Evolutionary conservation across 2,888 invertebrate genomes (phyloP).

Genomic region (Drymonia ruficornis): DNA sequence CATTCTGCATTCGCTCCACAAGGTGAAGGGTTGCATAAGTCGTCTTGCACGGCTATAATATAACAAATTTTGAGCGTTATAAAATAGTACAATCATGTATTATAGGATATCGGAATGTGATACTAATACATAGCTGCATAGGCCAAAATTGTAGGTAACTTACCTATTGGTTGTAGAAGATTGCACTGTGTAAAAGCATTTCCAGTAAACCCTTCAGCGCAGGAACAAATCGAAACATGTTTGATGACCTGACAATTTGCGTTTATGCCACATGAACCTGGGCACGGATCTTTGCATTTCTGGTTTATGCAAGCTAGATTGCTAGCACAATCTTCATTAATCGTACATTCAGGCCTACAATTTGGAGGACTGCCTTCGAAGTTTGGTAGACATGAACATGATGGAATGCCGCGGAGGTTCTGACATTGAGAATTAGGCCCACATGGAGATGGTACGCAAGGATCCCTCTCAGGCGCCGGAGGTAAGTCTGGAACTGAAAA

Average conservation of each 20-base stretch:
- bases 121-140: background rate
- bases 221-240: constrained; percentile 87
- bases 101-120: too few species aligned
- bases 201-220: constrained; percentile 84
- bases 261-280: constrained; percentile 87
- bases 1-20: constrained; percentile 91
- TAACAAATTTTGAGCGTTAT: constrained; percentile 9
- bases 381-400: constrained; percentile 86
- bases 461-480: constrained; percentile 73
- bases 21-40: constrained; percentile 88
- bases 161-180: constrained; percentile 67
- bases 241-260: constrained; percentile 86
- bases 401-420: constrained; percentile 80
- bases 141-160: constrained; percentile 9
- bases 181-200: constrained; percentile 86
- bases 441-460: constrained; percentile 88
- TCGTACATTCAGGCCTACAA: constrained; percentile 88
- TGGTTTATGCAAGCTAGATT: constrained; percentile 88
- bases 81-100: background rate
- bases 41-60: constrained; percentile 65
- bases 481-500: constrained; percentile 61
- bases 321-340: constrained; percentile 88
- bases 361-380: constrained; percentile 88
- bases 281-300: constrained; percentile 88
- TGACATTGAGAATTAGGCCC: constrained; percentile 87